A percentile compares a stretch with the other conserved stretches of the same genome.
phyloP scores from a whole-genome alignment of 2,113 vertebrate species.

The Mesocricetus auratus region DNA sequence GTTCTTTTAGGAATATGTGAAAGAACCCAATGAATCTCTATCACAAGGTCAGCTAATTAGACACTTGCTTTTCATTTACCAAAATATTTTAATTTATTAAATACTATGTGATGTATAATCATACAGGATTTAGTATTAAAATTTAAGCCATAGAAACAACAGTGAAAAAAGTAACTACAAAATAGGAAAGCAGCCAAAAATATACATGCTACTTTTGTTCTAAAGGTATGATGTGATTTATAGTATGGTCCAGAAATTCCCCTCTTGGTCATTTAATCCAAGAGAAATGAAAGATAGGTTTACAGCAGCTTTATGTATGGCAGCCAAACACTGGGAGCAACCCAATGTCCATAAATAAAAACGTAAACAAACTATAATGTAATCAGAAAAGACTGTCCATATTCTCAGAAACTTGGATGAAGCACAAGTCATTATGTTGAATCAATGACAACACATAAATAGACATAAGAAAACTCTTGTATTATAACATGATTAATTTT shows the following conservation, averaged over 20 bases:
- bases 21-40: background rate
- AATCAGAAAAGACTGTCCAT: slow-evolving; percentile 16
- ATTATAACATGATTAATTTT: background rate
- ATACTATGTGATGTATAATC: background rate
- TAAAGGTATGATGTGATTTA: slow-evolving; percentile 22
- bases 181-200: background rate
- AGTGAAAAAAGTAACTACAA: background rate
- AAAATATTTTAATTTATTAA: background rate
- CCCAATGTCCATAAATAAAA: slow-evolving; percentile 3
- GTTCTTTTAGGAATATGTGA: background rate
- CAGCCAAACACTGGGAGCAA: slow-evolving; percentile 22
- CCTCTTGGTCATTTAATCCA: background rate
- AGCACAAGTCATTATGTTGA: background rate
- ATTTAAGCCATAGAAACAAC: slow-evolving; percentile 9
- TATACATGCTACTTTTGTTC: background rate
- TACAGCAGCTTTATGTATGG: slow-evolving; percentile 24
- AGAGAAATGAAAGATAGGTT: slow-evolving; percentile 42
- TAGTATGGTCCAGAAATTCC: background rate
- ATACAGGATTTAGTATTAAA: background rate
- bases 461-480: background rate
- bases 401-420: background rate
- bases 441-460: slow-evolving; percentile 17
- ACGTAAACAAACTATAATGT: background rate
- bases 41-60: slow-evolving; percentile 32
- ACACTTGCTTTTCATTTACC: background rate